Conservation (phyloP, 2,888 invertebrate species). For the Erynnis tages region DNA sequence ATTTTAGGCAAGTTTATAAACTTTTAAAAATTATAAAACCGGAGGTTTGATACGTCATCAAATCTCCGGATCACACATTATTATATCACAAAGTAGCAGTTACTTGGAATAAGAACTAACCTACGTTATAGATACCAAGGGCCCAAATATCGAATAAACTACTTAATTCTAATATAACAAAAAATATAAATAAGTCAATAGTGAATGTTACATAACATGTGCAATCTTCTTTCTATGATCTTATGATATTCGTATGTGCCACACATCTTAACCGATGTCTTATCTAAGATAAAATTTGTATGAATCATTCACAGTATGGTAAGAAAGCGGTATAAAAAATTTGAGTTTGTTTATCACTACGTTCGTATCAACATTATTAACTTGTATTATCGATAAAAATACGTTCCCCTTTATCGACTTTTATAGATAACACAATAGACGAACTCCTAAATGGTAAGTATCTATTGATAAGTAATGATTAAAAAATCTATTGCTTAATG, state of each 20-base stretch:
- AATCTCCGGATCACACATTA: not conserved
- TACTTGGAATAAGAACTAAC: conserved; percentile 15
- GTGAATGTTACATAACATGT: conserved; percentile 78
- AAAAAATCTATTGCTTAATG: conserved; percentile 29
- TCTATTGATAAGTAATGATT: conserved; percentile 16
- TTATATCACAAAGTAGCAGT: conserved; percentile 28
- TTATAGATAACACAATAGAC: conserved; percentile 3
- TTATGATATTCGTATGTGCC: conserved; percentile 50
- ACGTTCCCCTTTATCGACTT: not conserved
- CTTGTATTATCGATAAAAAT: conserved; percentile 3
- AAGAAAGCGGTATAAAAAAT: conserved; percentile 52
- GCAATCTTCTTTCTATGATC: conserved; percentile 65
- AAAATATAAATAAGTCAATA: conserved; percentile 76
- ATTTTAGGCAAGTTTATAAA: too few species aligned
- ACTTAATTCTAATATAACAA: conserved; percentile 73
- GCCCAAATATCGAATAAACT: conserved; percentile 57
- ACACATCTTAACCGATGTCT: conserved; percentile 53
- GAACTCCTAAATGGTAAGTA: conserved; percentile 11
- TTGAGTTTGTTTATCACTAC: conserved; percentile 31
- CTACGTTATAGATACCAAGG: conserved; percentile 43
- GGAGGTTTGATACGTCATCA: too few species aligned
- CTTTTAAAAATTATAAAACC: too few species aligned
- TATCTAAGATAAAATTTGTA: conserved; percentile 40
- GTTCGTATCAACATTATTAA: conserved; percentile 11
- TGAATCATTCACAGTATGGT: conserved; percentile 42